Percentiles rank a stretch among this genome's conserved stretches.
These are phyloP conservation scores for Lepidocolaptes lacrymiger DNA, from an alignment of 2,797 vertebrate species.

Conservation along the genomic window DNA sequence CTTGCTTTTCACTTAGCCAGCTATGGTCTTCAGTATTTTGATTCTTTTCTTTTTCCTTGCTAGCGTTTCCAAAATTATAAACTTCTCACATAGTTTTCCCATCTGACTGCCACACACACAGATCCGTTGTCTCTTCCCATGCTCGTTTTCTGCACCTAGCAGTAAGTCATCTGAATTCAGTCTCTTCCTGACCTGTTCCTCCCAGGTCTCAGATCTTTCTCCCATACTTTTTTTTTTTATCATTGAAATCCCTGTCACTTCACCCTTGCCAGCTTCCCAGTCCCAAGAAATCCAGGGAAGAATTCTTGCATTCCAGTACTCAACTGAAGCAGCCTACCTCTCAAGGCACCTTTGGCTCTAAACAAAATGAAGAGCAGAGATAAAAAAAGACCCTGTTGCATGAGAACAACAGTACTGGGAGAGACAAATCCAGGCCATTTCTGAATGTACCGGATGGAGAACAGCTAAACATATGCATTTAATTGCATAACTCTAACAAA, in stretches of 20 bases:
- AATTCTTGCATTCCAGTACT: neutral
- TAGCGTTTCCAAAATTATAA: constrained; percentile 33
- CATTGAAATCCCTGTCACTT: neutral
- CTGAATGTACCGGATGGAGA: neutral
- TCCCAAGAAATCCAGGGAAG: neutral
- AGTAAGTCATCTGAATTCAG: neutral
- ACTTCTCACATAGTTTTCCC: neutral
- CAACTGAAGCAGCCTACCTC: neutral
- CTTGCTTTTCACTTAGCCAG: constrained; percentile 33
- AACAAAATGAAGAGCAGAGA: neutral
- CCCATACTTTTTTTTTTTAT: neutral
- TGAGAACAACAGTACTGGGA: neutral
- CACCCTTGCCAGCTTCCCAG: neutral
- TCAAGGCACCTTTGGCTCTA: neutral
- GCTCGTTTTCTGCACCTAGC: neutral
- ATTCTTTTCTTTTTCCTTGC: constrained; percentile 3
- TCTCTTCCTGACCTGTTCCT: neutral
- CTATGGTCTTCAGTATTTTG: neutral
- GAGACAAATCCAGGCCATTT: neutral
- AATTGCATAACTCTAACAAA: neutral
- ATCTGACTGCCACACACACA: neutral
- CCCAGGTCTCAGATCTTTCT: neutral
- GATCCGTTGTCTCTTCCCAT: neutral
- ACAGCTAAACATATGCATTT: neutral
- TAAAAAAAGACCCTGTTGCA: neutral